These are phyloP conservation scores for Cantharis nigra DNA, from an alignment of 2,888 invertebrate genomes.

Conservation along the genomic window DNA sequence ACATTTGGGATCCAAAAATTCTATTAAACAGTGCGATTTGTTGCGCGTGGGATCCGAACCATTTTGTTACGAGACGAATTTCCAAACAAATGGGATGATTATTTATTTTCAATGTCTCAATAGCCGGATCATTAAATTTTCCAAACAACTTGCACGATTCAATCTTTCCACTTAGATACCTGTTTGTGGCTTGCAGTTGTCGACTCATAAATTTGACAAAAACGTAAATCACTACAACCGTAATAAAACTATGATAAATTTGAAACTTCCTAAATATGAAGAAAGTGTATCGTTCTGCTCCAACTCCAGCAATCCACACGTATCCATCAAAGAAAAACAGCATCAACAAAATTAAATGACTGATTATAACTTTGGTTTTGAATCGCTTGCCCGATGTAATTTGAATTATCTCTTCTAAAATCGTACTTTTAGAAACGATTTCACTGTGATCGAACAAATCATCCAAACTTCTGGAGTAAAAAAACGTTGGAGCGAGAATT, in stretches of 20 bases:
- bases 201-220: background rate
- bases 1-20: background rate
- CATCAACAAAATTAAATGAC: background rate
- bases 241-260: background rate
- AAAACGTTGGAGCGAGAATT: background rate
- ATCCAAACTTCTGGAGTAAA: background rate
- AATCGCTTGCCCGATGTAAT: background rate
- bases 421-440: background rate
- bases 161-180: background rate
- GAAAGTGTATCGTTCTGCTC: background rate
- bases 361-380: background rate
- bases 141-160: background rate
- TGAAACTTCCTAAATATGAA: background rate
- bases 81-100: background rate
- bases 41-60: background rate
- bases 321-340: background rate
- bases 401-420: background rate
- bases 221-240: background rate
- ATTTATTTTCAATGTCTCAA: background rate
- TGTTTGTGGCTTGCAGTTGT: background rate
- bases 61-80: background rate
- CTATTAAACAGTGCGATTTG: background rate
- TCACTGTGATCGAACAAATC: background rate
- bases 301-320: background rate
- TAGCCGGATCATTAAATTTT: background rate